Evolutionary conservation across 2,113 vertebrate genomes (phyloP).

Genomic region (Hippocampus abdominalis): DNA sequence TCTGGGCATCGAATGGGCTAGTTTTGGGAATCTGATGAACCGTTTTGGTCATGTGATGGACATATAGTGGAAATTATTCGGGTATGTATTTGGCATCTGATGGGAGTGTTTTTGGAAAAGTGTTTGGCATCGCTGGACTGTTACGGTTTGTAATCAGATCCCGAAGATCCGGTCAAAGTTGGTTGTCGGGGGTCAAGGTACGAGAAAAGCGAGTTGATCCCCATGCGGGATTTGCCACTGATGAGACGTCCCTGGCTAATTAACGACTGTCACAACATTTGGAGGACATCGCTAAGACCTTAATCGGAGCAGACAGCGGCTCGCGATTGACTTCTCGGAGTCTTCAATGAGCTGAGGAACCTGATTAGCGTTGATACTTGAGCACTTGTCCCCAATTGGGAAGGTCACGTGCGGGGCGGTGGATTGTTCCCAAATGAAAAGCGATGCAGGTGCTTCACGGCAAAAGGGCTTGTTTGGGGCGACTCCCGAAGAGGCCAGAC

Average conservation of each 20-base stretch:
- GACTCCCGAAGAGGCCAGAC: constrained; percentile 46
- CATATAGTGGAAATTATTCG: neutral
- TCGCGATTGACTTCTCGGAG: constrained; percentile 59
- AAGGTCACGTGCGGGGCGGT: constrained; percentile 41
- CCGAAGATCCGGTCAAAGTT: constrained; percentile 43
- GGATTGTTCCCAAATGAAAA: constrained; percentile 47
- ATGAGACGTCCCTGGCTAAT: constrained; percentile 62
- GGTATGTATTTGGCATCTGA: neutral
- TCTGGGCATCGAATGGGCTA: too few relatives aligned
- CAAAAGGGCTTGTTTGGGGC: constrained; percentile 37
- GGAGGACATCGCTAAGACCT: constrained; percentile 65
- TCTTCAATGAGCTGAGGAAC: constrained; percentile 59
- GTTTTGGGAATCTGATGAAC: too few relatives aligned
- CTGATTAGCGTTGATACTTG: constrained; percentile 59
- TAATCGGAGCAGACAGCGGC: constrained; percentile 61
- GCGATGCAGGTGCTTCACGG: constrained; percentile 38
- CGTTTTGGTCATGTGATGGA: neutral
- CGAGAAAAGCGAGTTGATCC: constrained; percentile 51
- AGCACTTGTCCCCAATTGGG: constrained; percentile 38
- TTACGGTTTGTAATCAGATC: neutral
- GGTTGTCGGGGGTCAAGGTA: constrained; percentile 46
- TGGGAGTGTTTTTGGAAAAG: neutral
- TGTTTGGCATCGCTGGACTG: neutral
- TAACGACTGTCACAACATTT: constrained; percentile 57
- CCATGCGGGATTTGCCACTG: constrained; percentile 42